Percentiles rank a stretch among this genome's conserved stretches.
These are phyloP conservation scores for Ischnura elegans DNA, from an alignment of 2,888 invertebrate genomes.

Conservation along the genomic window DNA sequence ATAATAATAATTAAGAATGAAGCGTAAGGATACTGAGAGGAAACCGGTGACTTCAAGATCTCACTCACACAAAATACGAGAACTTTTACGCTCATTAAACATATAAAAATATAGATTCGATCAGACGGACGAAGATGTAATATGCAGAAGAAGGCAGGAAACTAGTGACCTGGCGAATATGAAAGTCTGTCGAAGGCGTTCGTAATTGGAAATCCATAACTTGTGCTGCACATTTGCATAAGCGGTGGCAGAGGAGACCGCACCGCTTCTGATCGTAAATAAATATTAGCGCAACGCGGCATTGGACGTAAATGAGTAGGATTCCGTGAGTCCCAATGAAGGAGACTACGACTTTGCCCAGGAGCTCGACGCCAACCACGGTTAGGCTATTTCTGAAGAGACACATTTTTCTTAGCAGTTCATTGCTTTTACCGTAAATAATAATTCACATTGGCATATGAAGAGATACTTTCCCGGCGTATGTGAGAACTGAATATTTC, in stretches of 20 bases:
- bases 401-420: too few species aligned
- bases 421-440: too few species aligned
- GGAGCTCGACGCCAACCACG: neutral
- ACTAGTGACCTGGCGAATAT: neutral
- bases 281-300: neutral
- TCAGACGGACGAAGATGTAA: neutral
- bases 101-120: neutral
- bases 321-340: neutral
- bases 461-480: too few species aligned
- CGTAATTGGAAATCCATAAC: constrained; percentile 17
- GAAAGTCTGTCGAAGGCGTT: neutral
- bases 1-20: too few species aligned
- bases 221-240: neutral
- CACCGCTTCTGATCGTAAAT: neutral
- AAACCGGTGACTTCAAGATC: neutral
- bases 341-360: neutral
- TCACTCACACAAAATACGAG: neutral
- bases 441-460: too few species aligned
- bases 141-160: neutral
- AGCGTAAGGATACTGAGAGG: too few species aligned
- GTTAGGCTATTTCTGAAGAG: neutral
- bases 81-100: neutral
- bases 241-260: neutral
- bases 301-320: neutral
- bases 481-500: too few species aligned